Evolutionary conservation across 35 echinoderm and acorn worm genomes (phyloP).

Genomic region (Ptychodera flava): DNA sequence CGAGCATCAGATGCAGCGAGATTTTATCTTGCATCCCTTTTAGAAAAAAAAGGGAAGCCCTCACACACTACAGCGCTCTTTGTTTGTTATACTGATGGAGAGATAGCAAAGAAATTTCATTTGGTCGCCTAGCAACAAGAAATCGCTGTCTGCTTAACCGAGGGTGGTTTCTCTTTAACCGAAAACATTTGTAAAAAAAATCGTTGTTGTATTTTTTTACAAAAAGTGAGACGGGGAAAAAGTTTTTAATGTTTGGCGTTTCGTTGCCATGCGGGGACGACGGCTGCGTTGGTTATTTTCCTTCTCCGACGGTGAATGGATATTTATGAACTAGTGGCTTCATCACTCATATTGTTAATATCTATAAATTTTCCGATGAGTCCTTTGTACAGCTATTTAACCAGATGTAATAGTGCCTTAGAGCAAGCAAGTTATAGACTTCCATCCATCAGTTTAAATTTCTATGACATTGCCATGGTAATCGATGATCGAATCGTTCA

Average conservation of each 20-base stretch:
- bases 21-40: background rate
- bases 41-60: background rate
- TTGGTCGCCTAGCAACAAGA: background rate
- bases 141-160: background rate
- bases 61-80: background rate
- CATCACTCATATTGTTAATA: background rate
- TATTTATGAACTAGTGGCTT: background rate
- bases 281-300: too few species aligned
- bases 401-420: background rate
- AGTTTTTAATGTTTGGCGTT: too few species aligned
- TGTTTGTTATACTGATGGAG: background rate
- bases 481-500: background rate
- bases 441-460: background rate
- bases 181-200: too few species aligned
- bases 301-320: background rate
- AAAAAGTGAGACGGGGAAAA: too few species aligned
- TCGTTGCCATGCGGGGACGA: too few species aligned
- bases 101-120: background rate
- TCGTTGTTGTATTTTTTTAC: too few species aligned
- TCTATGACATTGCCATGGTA: background rate
- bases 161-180: too few species aligned
- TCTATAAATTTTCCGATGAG: background rate
- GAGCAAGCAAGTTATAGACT: background rate
- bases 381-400: background rate
- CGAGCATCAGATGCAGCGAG: background rate